Evolutionary conservation across 1,140 invertebrate genomes (phyloP).

Genomic region (Pseudachorutes palmiensis): DNA sequence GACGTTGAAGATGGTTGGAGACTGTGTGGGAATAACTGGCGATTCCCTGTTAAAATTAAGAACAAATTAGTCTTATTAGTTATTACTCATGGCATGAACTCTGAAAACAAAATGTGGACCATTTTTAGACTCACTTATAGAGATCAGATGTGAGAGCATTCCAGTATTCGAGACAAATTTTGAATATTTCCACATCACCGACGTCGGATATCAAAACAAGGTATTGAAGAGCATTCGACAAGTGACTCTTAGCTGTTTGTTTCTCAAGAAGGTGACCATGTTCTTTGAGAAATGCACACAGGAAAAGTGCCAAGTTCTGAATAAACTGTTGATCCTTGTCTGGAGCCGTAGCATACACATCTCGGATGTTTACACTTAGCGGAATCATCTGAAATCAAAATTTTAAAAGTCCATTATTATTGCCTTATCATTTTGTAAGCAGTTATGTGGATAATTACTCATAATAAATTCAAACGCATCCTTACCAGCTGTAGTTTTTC

Average conservation of each 20-base stretch:
- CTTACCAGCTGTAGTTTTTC: conserved; percentile 66
- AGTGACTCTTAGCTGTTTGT: conserved; percentile 58
- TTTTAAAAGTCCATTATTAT: neutral
- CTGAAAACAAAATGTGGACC: neutral
- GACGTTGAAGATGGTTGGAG: conserved; percentile 41
- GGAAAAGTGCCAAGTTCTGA: conserved; percentile 93
- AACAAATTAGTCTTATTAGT: conserved; percentile 11
- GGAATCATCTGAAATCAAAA: conserved; percentile 65
- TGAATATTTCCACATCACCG: conserved; percentile 99
- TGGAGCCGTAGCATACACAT: conserved; percentile 81
- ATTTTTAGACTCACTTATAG: conserved; percentile 53
- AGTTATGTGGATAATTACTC: too few species aligned
- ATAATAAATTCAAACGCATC: neutral
- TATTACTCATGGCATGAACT: neutral
- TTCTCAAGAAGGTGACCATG: conserved; percentile 82
- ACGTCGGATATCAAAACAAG: conserved; percentile 96
- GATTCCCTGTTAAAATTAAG: conserved; percentile 43
- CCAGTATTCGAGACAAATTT: conserved; percentile 99
- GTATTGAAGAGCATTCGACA: conserved; percentile 81
- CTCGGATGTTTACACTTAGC: conserved; percentile 78
- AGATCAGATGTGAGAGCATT: conserved; percentile 83
- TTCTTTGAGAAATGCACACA: conserved; percentile 94
- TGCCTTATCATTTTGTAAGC: too few species aligned
- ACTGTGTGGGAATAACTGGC: conserved; percentile 40
- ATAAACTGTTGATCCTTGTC: conserved; percentile 99